Evolutionary conservation across 2,797 vertebrate species (phyloP).

Genomic region (Parambassis ranga): DNA sequence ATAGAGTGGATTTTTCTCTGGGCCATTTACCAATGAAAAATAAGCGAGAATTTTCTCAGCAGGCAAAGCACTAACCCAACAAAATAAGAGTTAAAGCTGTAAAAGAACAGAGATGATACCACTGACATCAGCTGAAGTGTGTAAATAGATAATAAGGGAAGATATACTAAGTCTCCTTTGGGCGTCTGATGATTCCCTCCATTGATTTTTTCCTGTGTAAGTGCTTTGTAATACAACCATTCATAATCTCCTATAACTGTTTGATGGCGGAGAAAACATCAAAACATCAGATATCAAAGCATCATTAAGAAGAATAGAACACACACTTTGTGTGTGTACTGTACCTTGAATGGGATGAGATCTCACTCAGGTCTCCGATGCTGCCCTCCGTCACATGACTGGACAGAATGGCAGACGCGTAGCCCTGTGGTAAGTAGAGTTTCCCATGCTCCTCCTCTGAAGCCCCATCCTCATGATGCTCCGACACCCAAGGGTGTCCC

Average conservation of each 20-base stretch:
- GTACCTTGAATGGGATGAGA: conserved; percentile 94
- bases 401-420: conserved; percentile 77
- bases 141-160: too few relatives aligned
- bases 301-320: not conserved
- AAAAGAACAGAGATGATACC: not conserved
- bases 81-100: not conserved
- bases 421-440: conserved; percentile 84
- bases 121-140: not conserved
- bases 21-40: conserved; percentile 22
- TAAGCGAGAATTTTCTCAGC: conserved; percentile 23
- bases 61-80: conserved; percentile 41
- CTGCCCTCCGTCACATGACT: conserved; percentile 84
- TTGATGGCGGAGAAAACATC: too few relatives aligned
- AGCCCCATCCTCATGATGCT: conserved; percentile 72
- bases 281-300: too few relatives aligned
- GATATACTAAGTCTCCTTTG: too few relatives aligned
- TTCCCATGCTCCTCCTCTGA: conserved; percentile 85
- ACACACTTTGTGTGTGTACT: not conserved
- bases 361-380: conserved; percentile 91
- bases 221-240: not conserved
- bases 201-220: not conserved
- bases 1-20: conserved; percentile 11
- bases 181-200: too few relatives aligned
- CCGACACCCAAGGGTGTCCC: conserved; percentile 79
- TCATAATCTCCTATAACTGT: not conserved